Conservation (phyloP, 2,888 invertebrate genomes). For the Ariolimax columbianus region DNA sequence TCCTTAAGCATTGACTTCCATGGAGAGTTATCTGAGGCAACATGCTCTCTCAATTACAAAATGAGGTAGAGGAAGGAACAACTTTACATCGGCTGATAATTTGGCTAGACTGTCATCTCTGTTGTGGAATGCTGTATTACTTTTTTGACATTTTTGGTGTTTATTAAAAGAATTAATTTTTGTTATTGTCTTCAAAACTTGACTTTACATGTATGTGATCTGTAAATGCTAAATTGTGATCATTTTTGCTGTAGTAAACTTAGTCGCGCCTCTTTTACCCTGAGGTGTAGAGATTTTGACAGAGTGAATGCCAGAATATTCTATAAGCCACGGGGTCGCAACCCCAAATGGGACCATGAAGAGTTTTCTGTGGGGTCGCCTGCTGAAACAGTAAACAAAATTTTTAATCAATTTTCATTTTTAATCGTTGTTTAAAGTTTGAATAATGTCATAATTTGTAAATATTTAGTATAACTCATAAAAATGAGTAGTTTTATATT, state of each 20-base stretch:
- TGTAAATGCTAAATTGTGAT: neutral
- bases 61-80: conserved; percentile 79
- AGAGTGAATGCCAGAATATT: too few species aligned
- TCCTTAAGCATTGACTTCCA: conserved; percentile 94
- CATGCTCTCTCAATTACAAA: conserved; percentile 79
- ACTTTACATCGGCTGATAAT: neutral
- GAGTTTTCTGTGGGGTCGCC: too few species aligned
- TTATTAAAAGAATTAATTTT: neutral
- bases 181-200: neutral
- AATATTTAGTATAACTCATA: too few species aligned
- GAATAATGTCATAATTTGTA: too few species aligned
- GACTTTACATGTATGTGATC: neutral
- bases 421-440: too few species aligned
- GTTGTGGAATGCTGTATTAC: neutral
- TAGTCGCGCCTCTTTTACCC: too few species aligned
- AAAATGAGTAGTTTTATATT: too few species aligned
- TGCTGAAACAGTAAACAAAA: too few species aligned
- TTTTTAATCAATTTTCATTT: too few species aligned
- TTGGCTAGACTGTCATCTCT: neutral
- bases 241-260: neutral
- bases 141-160: neutral
- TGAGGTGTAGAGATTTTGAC: too few species aligned
- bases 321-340: too few species aligned
- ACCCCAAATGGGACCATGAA: too few species aligned
- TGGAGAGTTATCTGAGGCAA: conserved; percentile 80